Evolutionary conservation across 2,797 vertebrate species (phyloP).

Genomic region (Sparus aurata): DNA sequence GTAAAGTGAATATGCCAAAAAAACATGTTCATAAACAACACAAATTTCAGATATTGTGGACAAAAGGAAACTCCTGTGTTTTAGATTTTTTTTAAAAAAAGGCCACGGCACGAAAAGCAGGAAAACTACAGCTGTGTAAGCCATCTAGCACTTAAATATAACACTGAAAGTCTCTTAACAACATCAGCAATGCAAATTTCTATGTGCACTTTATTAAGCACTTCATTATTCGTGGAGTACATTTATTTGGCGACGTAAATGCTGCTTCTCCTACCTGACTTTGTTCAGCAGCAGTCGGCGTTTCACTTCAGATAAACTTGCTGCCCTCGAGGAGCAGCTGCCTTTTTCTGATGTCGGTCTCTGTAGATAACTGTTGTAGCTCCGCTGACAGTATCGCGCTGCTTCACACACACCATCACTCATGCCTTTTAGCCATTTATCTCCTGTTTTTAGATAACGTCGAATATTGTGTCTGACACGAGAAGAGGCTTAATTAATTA

Average conservation of each 20-base stretch:
- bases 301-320: constrained; percentile 36
- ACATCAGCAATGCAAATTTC: constrained; percentile 13
- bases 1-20: neutral
- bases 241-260: constrained; percentile 13
- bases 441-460: constrained; percentile 25
- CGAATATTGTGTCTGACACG: constrained; percentile 52
- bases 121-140: neutral
- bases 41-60: neutral
- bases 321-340: constrained; percentile 45
- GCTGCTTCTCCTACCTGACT: constrained; percentile 19
- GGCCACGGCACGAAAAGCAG: constrained; percentile 2
- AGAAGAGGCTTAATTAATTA: constrained; percentile 44
- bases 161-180: neutral
- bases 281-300: constrained; percentile 18
- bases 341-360: constrained; percentile 21
- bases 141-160: constrained; percentile 9
- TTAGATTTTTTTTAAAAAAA: constrained; percentile 10
- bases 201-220: constrained; percentile 7
- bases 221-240: neutral
- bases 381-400: constrained; percentile 18
- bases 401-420: constrained; percentile 40
- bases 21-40: neutral
- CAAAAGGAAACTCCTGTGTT: neutral
- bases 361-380: constrained; percentile 33
- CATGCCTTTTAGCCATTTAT: constrained; percentile 19